These are phyloP conservation scores for Lucifuga dentata DNA, from an alignment of 2,113 vertebrate species.

Conservation along the genomic window DNA sequence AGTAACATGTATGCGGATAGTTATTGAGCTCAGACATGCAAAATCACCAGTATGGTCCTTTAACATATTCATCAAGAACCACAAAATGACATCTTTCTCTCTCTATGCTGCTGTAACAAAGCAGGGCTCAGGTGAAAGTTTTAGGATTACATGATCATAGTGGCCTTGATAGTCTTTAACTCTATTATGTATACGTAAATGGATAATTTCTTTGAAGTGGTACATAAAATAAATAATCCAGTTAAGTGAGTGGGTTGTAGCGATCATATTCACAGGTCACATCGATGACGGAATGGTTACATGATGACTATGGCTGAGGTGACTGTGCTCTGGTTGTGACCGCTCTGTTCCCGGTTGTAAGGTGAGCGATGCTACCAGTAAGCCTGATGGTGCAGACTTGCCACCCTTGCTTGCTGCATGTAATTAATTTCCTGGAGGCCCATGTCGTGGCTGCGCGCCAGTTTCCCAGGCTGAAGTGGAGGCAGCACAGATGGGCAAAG, in stretches of 20 bases:
- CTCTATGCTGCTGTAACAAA: no score
- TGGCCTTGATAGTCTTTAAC: not conserved
- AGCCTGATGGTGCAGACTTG: not conserved
- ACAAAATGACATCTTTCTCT: no score
- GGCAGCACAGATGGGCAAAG: conserved; percentile 56
- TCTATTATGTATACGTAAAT: conserved; percentile 2
- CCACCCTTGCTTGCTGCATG: not conserved
- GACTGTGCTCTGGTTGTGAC: not conserved
- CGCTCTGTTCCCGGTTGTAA: not conserved
- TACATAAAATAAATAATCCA: conserved; percentile 13
- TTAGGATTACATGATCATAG: not conserved
- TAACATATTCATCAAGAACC: no score
- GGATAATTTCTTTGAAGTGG: not conserved
- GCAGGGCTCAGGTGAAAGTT: not conserved
- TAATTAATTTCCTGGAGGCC: conserved; percentile 60
- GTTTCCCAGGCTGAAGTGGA: conserved; percentile 32
- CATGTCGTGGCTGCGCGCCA: conserved; percentile 50
- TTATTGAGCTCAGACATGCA: no score
- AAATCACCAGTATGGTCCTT: not conserved
- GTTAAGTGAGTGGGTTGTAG: not conserved
- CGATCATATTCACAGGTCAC: not conserved
- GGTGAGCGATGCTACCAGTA: not conserved
- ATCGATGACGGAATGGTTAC: no score
- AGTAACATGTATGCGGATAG: no score
- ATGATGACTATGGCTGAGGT: not conserved